phyloP scores from a whole-genome alignment of 2,888 invertebrate genomes.

The Pyrrhosoma nymphula region DNA sequence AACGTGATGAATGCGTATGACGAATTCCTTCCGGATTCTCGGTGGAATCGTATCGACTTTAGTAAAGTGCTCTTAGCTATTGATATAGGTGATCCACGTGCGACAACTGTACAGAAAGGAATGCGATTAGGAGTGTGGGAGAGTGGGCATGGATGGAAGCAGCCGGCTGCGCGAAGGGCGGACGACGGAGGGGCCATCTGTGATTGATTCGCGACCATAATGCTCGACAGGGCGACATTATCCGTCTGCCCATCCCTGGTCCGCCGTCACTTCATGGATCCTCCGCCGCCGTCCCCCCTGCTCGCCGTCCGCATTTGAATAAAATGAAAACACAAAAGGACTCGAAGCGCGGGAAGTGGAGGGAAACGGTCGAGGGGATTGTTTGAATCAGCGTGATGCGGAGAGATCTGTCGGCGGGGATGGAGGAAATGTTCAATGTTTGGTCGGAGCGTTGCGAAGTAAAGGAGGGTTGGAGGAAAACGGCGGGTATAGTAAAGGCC shows the following conservation, averaged over 20 bases:
- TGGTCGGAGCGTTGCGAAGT: neutral
- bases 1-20: too few relatives aligned
- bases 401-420: neutral
- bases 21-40: neutral
- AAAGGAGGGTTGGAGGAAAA: neutral
- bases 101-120: neutral
- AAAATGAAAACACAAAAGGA: neutral
- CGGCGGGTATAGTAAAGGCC: neutral
- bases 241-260: neutral
- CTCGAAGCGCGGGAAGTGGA: neutral
- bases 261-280: neutral
- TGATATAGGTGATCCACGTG: neutral
- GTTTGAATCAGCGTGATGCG: neutral
- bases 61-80: neutral
- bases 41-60: neutral
- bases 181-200: neutral
- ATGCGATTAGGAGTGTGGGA: neutral
- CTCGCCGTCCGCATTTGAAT: neutral
- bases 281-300: too few relatives aligned
- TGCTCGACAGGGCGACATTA: neutral
- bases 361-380: neutral
- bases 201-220: conserved; percentile 26
- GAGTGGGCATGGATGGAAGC: neutral
- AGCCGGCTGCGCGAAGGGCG: too few relatives aligned
- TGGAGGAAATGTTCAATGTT: neutral